These are phyloP conservation scores for Platyscapa corneri DNA, from an alignment of 1,140 invertebrate species.

Conservation along the genomic window DNA sequence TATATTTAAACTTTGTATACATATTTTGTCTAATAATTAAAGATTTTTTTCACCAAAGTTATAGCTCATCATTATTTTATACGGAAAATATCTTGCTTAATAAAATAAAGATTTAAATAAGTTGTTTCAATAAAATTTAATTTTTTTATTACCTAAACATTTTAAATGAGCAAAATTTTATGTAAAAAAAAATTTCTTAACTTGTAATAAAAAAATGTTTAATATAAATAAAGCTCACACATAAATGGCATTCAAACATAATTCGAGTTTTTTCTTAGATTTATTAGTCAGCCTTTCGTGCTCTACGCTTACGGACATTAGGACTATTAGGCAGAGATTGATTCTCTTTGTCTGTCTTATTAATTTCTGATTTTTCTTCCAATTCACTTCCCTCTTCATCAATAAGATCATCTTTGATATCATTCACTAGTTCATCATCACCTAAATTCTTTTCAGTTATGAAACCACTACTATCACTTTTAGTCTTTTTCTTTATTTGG, in stretches of 20 bases:
- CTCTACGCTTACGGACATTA: slow-evolving; percentile 77
- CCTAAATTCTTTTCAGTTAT: slow-evolving; percentile 64
- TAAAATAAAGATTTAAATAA: neutral
- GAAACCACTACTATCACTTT: slow-evolving; percentile 58
- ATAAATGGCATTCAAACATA: neutral
- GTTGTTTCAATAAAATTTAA: neutral
- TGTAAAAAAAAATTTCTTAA: neutral
- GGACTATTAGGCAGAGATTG: slow-evolving; percentile 71
- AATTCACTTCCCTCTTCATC: slow-evolving; percentile 74
- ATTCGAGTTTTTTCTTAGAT: slow-evolving; percentile 1
- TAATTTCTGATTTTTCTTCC: slow-evolving; percentile 66
- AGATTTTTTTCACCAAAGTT: neutral
- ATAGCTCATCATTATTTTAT: neutral
- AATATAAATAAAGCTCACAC: neutral
- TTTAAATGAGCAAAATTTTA: neutral
- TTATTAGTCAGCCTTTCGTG: slow-evolving; percentile 78
- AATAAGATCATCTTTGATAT: slow-evolving; percentile 76
- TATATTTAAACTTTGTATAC: neutral
- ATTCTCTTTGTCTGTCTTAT: slow-evolving; percentile 67
- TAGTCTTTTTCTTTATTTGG: slow-evolving; percentile 61
- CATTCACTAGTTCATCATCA: slow-evolving; percentile 74
- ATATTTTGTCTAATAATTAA: neutral
- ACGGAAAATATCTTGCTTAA: neutral
- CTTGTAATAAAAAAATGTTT: neutral
- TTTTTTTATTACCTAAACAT: neutral